A percentile compares a stretch with the other conserved stretches of the same genome.
These are phyloP conservation scores for Drosophila mayri DNA, from an alignment of 1,140 invertebrate genomes.

Conservation along the genomic window DNA sequence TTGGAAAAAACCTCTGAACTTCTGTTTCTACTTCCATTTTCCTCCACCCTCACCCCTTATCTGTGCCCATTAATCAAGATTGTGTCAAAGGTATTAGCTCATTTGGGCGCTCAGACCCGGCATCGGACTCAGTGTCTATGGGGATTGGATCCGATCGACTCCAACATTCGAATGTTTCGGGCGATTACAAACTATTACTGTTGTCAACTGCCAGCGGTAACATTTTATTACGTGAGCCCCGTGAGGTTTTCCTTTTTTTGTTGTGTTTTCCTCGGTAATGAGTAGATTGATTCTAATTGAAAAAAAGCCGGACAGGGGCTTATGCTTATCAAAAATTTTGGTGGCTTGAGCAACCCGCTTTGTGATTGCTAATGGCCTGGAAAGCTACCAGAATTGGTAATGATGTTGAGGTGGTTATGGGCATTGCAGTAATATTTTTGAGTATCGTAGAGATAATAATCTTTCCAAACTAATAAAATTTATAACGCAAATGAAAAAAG, in stretches of 20 bases:
- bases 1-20: slow-evolving; percentile 5
- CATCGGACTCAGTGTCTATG: slow-evolving; percentile 35
- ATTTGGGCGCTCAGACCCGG: slow-evolving; percentile 28
- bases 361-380: slow-evolving; percentile 26
- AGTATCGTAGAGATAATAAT: too few species aligned
- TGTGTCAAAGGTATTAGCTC: slow-evolving; percentile 60
- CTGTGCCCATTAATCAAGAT: slow-evolving; percentile 55
- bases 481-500: too few species aligned
- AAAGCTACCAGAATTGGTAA: slow-evolving; percentile 17
- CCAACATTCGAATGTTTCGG: slow-evolving; percentile 14
- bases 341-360: slow-evolving; percentile 15
- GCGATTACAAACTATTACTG: slow-evolving; percentile 44
- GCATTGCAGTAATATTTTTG: not conserved
- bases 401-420: not conserved
- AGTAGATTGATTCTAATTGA: slow-evolving; percentile 52
- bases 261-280: slow-evolving; percentile 7
- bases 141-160: slow-evolving; percentile 18
- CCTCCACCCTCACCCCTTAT: slow-evolving; percentile 29
- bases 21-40: not conserved
- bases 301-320: slow-evolving; percentile 23
- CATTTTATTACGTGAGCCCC: slow-evolving; percentile 29
- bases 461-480: too few species aligned
- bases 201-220: slow-evolving; percentile 36
- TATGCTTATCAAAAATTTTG: slow-evolving; percentile 19
- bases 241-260: not conserved